Evolutionary conservation across 1,140 invertebrate species (phyloP), one percentile per base, ranked within the genome.

Genomic region (Pemphigus obesinymphae): DNA sequence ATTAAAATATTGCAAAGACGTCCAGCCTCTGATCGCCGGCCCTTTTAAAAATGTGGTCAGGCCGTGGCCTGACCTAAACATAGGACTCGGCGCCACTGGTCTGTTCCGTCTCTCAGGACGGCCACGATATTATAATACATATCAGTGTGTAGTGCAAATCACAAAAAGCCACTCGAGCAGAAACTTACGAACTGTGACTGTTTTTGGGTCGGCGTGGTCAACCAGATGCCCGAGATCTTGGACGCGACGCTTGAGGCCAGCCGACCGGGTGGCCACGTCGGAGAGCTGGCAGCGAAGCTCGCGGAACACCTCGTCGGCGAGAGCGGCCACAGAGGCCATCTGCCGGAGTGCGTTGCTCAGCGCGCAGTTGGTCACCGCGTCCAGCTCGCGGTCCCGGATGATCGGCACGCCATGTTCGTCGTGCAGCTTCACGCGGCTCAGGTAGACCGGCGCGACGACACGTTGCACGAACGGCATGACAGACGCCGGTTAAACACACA

Each of bases 141-240:
- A n/a, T n/a, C n/a, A n/a, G n/a, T n/a, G n/a, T n/a, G n/a, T n/a
- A n/a, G n/a, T n/a, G n/a, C n/a, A n/a, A n/a, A n/a, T n/a, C n/a
- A n/a, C n/a, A n/a, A n/a, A n/a, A n/a, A n/a, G n/a, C n/a, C n/a
- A n/a, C 37, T 1, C 43, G 23, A 72, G n/a, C n/a, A n/a, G n/a
- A 88, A 23, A 94, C 93, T 94, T 91, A 94, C 93, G 93, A 88
- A 94, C 93, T 90, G 92, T 89, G 84, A 94, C 93, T 87, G 91
- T 90, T 88, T 93, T 94, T 68, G 93, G 92, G 87, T 95, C 92
- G 87, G 91, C 92, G 68, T 86, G 86, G 76, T 83, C 63, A 58
- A 93, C 90, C 83, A 89, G 87, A 81, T 90, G 88, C 84, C 91
- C 90, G 73, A 94, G 88, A 37, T 86, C 86, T 40, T 87, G 86